These are phyloP conservation scores for Melanogrammus aeglefinus DNA, from an alignment of 2,797 vertebrate species.

Conservation along the genomic window DNA sequence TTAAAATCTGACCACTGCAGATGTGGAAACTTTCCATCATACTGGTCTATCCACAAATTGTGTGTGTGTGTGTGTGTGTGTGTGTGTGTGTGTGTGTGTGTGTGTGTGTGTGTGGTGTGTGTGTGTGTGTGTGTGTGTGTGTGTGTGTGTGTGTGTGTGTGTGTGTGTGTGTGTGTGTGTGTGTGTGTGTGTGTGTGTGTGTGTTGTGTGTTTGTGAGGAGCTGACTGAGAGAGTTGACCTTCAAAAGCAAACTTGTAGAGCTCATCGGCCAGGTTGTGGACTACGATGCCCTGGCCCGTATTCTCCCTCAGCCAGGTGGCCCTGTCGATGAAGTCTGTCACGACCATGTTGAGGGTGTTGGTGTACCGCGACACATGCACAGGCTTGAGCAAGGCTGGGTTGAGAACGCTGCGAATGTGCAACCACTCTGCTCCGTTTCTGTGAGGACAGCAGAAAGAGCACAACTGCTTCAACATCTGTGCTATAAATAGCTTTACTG, in stretches of 20 bases:
- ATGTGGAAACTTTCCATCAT: background rate
- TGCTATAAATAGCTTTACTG: background rate
- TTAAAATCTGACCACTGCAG: background rate
- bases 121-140: background rate
- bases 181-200: background rate
- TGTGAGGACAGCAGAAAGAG: constrained; percentile 32
- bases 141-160: too few species aligned
- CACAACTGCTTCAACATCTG: background rate
- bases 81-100: background rate
- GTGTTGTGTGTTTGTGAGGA: background rate
- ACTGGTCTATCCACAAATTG: too few species aligned
- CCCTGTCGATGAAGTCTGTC: constrained; percentile 72
- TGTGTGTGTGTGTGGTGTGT: background rate
- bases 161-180: background rate
- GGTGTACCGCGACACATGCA: constrained; percentile 71
- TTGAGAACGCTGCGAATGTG: constrained; percentile 76
- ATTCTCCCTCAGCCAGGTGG: constrained; percentile 59
- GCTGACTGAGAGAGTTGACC: constrained; percentile 51
- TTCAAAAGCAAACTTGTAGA: constrained; percentile 83
- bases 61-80: too few species aligned
- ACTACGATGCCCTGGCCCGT: constrained; percentile 62
- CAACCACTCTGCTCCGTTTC: constrained; percentile 74
- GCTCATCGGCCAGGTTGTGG: constrained; percentile 69
- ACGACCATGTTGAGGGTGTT: constrained; percentile 73
- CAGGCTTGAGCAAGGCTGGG: constrained; percentile 78